Conservation (phyloP, 2,113 vertebrate genomes). For the Acanthochromis polyacanthus region DNA sequence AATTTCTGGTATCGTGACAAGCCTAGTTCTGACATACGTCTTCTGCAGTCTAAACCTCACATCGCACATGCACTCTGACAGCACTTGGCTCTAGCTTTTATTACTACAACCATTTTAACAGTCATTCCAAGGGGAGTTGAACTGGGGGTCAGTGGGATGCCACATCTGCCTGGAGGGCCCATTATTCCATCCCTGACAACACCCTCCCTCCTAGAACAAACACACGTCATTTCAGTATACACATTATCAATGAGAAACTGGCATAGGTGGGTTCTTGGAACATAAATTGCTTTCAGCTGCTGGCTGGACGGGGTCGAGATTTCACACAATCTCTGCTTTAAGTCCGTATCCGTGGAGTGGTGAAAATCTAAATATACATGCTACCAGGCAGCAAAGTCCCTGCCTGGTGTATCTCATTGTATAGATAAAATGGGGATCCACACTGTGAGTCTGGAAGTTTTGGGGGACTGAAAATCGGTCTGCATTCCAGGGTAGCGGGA, state of each 20-base stretch:
- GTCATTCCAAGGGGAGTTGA: conserved; percentile 44
- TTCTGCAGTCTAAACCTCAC: conserved; percentile 7
- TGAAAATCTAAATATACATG: conserved; percentile 34
- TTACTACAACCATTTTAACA: conserved; percentile 38
- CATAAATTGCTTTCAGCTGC: conserved; percentile 46
- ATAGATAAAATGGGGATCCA: neutral
- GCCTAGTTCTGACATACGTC: conserved; percentile 19
- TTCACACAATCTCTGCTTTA: conserved; percentile 18
- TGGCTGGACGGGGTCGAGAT: conserved; percentile 10
- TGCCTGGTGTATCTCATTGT: conserved; percentile 24
- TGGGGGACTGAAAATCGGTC: conserved; percentile 14
- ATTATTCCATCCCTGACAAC: conserved; percentile 3
- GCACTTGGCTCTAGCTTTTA: conserved; percentile 31
- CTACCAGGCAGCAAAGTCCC: conserved; percentile 1
- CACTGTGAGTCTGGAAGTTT: conserved; percentile 12
- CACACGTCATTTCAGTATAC: conserved; percentile 2
- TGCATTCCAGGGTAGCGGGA: conserved; percentile 21
- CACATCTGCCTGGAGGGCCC: conserved; percentile 20
- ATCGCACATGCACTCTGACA: conserved; percentile 10
- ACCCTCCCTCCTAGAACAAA: conserved; percentile 10
- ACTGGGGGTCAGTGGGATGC: conserved; percentile 34
- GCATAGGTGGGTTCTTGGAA: conserved; percentile 10
- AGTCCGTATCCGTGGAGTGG: conserved; percentile 19
- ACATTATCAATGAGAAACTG: conserved; percentile 33
- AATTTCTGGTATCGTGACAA: no score